Percentiles rank a stretch among this genome's conserved stretches.
phyloP scores from a whole-genome alignment of 2,888 invertebrate species.

The Labia minor region DNA sequence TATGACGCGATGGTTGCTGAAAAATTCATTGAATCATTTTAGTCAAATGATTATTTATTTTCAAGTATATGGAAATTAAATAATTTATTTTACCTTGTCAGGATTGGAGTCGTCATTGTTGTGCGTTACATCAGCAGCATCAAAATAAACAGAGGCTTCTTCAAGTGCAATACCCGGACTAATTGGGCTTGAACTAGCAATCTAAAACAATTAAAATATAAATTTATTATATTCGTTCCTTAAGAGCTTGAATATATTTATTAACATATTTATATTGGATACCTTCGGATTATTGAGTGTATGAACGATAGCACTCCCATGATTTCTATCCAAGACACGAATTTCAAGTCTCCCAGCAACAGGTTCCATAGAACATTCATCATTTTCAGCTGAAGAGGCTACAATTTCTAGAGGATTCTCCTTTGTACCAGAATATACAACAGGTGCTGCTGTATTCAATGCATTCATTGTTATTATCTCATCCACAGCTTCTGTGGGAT shows the following conservation, averaged over 20 bases:
- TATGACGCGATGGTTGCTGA: constrained; percentile 29
- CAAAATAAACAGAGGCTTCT: constrained; percentile 68
- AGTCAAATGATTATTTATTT: too few species aligned
- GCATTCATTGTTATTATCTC: constrained; percentile 2
- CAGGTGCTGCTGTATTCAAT: background rate
- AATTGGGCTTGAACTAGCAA: constrained; percentile 32
- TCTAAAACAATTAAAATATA: background rate
- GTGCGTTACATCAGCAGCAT: constrained; percentile 56
- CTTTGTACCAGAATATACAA: background rate
- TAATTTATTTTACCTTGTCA: background rate
- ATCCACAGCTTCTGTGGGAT: background rate
- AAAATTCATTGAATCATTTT: constrained; percentile 16
- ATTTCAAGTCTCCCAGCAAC: constrained; percentile 75
- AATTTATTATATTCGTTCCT: too few species aligned
- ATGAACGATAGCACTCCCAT: constrained; percentile 27
- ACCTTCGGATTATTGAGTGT: constrained; percentile 32
- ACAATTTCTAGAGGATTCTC: background rate
- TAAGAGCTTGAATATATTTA: too few species aligned
- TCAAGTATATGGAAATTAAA: background rate
- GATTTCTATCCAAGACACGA: constrained; percentile 43
- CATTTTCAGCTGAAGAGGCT: constrained; percentile 25
- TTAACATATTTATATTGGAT: constrained; percentile 30
- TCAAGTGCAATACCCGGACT: constrained; percentile 51
- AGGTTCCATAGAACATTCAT: constrained; percentile 41
- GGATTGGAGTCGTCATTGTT: constrained; percentile 16